phyloP scores from a whole-genome alignment of 2,888 invertebrate genomes.

The Atrina japonica region DNA sequence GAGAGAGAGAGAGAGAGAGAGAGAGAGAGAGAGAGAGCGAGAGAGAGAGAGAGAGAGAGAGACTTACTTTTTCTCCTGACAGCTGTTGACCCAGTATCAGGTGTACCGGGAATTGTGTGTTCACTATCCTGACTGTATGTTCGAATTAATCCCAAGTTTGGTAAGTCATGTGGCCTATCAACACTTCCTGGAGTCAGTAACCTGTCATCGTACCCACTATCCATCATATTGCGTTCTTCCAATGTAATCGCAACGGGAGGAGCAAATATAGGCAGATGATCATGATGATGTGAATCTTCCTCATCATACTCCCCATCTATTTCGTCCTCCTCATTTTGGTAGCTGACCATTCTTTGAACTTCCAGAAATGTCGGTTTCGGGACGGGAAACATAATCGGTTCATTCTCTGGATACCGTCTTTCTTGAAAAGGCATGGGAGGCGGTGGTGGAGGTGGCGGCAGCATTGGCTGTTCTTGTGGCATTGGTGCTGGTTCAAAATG shows the following conservation, averaged over 20 bases:
- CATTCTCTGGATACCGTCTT: constrained; percentile 16
- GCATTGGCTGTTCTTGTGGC: constrained; percentile 36
- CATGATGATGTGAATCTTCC: constrained; percentile 17
- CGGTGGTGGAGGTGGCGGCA: constrained; percentile 48
- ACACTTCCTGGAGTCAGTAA: constrained; percentile 21
- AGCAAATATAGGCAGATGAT: constrained; percentile 65
- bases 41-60: too few species aligned
- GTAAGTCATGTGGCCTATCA: constrained; percentile 31
- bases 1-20: too few species aligned
- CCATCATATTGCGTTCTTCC: constrained; percentile 29
- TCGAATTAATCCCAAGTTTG: constrained; percentile 30
- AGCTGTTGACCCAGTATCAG: constrained; percentile 47
- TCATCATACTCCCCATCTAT: constrained; percentile 48
- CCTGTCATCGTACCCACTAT: constrained; percentile 25
- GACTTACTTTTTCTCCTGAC: constrained; percentile 53
- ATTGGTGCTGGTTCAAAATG: constrained; percentile 31
- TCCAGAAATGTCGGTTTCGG: constrained; percentile 15
- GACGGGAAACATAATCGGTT: constrained; percentile 24
- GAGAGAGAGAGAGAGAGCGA: too few species aligned
- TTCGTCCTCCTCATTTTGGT: not conserved
- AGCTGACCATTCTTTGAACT: not conserved
- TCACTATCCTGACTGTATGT: constrained; percentile 51
- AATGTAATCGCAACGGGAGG: constrained; percentile 62
- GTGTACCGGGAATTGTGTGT: constrained; percentile 37
- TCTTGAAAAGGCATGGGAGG: constrained; percentile 49